phyloP scores from a whole-genome alignment of 2,797 vertebrate species.

The Manis pentadactyla region DNA sequence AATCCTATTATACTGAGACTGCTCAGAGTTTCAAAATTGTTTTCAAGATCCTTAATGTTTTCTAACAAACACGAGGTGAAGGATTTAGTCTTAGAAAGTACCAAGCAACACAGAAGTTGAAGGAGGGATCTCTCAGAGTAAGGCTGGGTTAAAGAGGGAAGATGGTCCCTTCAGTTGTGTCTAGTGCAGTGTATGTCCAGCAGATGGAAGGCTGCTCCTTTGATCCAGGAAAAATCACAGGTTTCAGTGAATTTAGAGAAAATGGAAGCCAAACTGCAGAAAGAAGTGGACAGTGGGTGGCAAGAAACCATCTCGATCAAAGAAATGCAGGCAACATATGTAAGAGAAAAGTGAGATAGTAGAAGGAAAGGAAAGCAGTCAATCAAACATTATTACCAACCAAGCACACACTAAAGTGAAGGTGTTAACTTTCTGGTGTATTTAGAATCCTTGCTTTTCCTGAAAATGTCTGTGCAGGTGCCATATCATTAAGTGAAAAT shows the following conservation, averaged over 20 bases:
- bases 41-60: neutral
- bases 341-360: neutral
- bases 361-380: neutral
- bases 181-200: accelerated
- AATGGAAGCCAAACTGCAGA: constrained; percentile 30
- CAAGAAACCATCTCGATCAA: neutral
- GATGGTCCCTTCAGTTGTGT: neutral
- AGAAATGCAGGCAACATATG: neutral
- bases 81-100: neutral
- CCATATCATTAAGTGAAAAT: neutral
- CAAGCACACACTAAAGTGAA: neutral
- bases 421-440: neutral
- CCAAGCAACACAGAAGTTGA: neutral
- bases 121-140: neutral
- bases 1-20: neutral
- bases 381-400: neutral
- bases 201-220: neutral
- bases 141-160: no score
- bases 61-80: neutral
- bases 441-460: neutral
- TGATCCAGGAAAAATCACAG: neutral
- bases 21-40: neutral
- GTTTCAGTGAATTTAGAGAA: neutral
- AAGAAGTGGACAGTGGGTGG: neutral
- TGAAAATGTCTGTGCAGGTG: neutral